Conservation (phyloP, 2,888 invertebrate genomes). For the Molanna angustata region DNA sequence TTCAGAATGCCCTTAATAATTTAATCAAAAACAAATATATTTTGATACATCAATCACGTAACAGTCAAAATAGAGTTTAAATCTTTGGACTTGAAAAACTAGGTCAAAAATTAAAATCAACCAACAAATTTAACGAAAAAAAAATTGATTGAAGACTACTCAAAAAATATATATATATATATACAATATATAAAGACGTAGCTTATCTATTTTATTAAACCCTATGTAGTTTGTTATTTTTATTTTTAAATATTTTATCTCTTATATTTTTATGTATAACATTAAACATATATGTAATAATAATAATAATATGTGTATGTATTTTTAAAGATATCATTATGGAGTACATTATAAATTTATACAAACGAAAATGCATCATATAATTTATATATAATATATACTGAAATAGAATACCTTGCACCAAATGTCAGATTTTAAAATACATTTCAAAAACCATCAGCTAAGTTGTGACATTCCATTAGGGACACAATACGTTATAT, state of each 20-base stretch:
- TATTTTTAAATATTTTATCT: constrained; percentile 6
- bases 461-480: constrained; percentile 27
- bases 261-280: constrained; percentile 4
- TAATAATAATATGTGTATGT: not conserved
- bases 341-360: not conserved
- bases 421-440: constrained; percentile 26
- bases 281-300: constrained; percentile 4
- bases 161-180: too few species aligned
- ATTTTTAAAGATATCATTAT: not conserved
- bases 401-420: constrained; percentile 26
- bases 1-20: too few species aligned
- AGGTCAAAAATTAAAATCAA: too few species aligned
- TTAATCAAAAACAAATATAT: too few species aligned
- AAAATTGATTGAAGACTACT: too few species aligned
- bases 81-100: too few species aligned
- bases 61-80: too few species aligned
- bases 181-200: too few species aligned
- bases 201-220: not conserved
- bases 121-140: too few species aligned
- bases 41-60: too few species aligned
- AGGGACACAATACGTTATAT: constrained; percentile 5
- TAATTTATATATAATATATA: constrained; percentile 13
- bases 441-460: constrained; percentile 19
- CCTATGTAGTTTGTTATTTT: constrained; percentile 13
- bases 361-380: constrained; percentile 22